A percentile compares a stretch with the other conserved stretches of the same genome.
phyloP scores from a whole-genome alignment of 2,797 vertebrate species.

The Phoeniculus purpureus region DNA sequence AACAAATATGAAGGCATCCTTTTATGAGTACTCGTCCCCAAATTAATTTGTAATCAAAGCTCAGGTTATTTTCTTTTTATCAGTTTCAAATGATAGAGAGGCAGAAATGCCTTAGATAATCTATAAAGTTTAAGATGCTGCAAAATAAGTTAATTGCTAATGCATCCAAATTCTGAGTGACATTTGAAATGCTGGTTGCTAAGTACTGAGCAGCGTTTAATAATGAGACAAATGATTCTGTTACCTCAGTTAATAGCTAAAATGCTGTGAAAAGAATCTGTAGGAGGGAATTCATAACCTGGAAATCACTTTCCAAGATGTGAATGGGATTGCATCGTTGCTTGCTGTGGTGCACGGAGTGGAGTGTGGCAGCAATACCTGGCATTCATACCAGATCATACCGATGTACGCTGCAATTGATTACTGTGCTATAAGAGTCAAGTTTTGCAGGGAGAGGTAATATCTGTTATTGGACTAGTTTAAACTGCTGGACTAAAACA shows the following conservation, averaged over 20 bases:
- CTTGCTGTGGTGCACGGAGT: fast-evolving
- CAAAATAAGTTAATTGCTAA: not conserved
- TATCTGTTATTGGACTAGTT: conserved; percentile 16
- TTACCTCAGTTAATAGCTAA: conserved; percentile 4
- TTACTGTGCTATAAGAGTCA: not conserved
- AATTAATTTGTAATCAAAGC: not conserved
- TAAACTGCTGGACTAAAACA: not conserved
- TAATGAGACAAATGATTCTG: not conserved
- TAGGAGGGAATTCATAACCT: not conserved
- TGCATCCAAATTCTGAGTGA: not conserved
- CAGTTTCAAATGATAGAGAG: not conserved
- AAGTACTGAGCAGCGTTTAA: not conserved
- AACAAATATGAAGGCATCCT: not conserved
- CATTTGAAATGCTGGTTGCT: not conserved
- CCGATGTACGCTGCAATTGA: not conserved
- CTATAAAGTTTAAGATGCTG: not conserved
- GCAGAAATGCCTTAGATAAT: not conserved
- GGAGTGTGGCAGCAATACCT: not conserved
- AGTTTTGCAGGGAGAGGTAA: not conserved
- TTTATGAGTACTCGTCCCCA: not conserved
- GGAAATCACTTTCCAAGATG: not conserved
- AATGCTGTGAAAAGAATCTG: not conserved
- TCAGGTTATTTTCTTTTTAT: not conserved
- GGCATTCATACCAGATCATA: not conserved
- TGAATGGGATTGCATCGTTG: not conserved